Percentiles rank a stretch among this genome's conserved stretches.
Conservation (phyloP, 2,113 vertebrate species). For the Ctenodactylus gundi region DNA sequence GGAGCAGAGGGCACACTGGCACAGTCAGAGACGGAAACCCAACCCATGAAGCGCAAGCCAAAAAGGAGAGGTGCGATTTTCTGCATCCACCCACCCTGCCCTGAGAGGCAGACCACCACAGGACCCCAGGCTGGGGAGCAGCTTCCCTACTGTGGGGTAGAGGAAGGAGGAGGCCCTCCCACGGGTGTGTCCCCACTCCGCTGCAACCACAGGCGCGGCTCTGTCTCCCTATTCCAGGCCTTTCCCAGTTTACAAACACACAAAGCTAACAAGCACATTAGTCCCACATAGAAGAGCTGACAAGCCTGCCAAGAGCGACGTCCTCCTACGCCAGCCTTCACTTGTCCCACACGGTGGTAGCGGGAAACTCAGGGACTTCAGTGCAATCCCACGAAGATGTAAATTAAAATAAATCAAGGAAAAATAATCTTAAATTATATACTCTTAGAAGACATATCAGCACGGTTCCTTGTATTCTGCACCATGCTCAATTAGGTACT, state of each 20-base stretch:
- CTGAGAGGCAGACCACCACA: neutral
- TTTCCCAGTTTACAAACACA: conserved; percentile 16
- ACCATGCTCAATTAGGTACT: neutral
- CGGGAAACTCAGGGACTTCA: neutral
- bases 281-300: neutral
- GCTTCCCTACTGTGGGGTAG: neutral
- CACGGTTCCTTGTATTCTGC: neutral
- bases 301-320: neutral
- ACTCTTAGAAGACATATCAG: neutral
- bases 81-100: neutral
- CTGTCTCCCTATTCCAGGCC: neutral
- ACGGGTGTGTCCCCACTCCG: neutral
- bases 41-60: neutral
- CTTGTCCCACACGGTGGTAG: neutral
- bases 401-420: conserved; percentile 49
- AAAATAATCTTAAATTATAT: conserved; percentile 39
- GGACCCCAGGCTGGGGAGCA: neutral
- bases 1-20: neutral
- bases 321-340: neutral
- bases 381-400: conserved; percentile 28
- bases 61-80: neutral
- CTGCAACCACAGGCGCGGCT: neutral
- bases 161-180: neutral
- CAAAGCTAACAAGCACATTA: neutral
- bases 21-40: neutral